These are phyloP conservation scores for Polypterus bichir DNA, from an alignment of 2,113 vertebrate genomes.

Conservation along the genomic window DNA sequence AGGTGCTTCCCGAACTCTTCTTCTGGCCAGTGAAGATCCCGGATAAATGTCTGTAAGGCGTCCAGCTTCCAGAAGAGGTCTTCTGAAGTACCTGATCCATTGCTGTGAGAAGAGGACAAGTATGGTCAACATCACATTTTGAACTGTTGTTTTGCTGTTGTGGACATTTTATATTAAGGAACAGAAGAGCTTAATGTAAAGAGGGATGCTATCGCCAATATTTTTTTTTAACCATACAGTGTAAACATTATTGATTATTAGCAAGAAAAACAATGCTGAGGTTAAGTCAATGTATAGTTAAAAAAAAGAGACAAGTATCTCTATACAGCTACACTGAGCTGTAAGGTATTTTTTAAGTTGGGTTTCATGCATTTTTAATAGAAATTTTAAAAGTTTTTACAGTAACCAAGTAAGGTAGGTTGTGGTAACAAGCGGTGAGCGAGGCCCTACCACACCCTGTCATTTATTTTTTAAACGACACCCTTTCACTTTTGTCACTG, in stretches of 20 bases:
- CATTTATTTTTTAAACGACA: not conserved
- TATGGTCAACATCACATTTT: constrained; percentile 12
- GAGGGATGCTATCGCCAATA: constrained; percentile 54
- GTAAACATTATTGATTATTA: constrained; percentile 25
- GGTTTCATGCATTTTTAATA: constrained; percentile 74
- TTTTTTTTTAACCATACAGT: constrained; percentile 61
- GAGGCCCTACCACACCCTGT: constrained; percentile 50
- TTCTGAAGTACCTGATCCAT: constrained; percentile 91
- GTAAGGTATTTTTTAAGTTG: constrained; percentile 78
- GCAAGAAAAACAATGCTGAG: constrained; percentile 23
- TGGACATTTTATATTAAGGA: constrained; percentile 24
- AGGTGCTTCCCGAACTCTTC: constrained; percentile 96
- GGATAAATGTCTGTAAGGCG: constrained; percentile 92
- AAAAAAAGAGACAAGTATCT: constrained; percentile 35
- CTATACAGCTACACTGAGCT: constrained; percentile 66
- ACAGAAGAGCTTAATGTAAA: constrained; percentile 48
- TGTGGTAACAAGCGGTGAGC: constrained; percentile 84
- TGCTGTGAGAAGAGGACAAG: constrained; percentile 58
- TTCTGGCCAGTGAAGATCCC: constrained; percentile 94
- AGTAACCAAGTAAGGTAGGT: constrained; percentile 42
- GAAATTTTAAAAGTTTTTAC: constrained; percentile 28
- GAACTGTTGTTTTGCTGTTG: not conserved
- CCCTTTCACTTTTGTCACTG: not conserved
- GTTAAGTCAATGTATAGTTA: constrained; percentile 70
- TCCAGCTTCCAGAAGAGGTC: constrained; percentile 98